Evolutionary conservation across 1,140 invertebrate genomes (phyloP), one percentile per base, ranked within the genome.

Genomic region (Hirudo medicinalis): DNA sequence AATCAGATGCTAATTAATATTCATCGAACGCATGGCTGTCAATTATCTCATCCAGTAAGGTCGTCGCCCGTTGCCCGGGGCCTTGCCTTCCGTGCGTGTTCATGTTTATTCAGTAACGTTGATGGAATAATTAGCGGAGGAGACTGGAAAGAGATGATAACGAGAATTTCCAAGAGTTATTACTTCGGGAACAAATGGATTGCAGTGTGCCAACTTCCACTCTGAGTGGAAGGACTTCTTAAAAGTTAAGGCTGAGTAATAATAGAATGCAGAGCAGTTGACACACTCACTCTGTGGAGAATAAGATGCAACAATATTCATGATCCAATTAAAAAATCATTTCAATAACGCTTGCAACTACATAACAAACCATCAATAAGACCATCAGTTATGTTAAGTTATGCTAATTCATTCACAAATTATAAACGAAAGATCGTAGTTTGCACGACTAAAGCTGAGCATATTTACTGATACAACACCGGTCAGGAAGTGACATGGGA

Each of bases 31-130:
- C 22, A 25, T n/a, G 29, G 22, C 57, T 63, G 57, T 32, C 57
- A 63, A 63, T 63, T 63, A 63, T 63, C 29, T 63, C 57, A 63
- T 63, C 57, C 57, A 63, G 29, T 63, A 22, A 63, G 57, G 29
- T 25, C 57, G 57, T 25, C 29, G 8, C 22, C 4, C 1, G 3
- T 3, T 63, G 29, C 22, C 57, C 57, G 11, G 57, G 57, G 57
- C 57, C 22, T 22, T 49, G 43, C 43, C 43, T 63, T 63, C 29
- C 5, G 15, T 25, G 22, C 29, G 29, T 25, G 22, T 15, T 63
- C 57, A 63, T 63, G 57, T 63, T 63, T 63, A 63, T 63, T 63
- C 57, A 63, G 29, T 15, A 20, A 63, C 57, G 57, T n/a, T 32
- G 29, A 63, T 32, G 22, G 57, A 32, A 63, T 63, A 32, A 32